Evolutionary conservation across 92 coral and sea anemone genomes (phyloP), one percentile per base, ranked within the genome.

Genomic region (Paragorgia papillata): DNA sequence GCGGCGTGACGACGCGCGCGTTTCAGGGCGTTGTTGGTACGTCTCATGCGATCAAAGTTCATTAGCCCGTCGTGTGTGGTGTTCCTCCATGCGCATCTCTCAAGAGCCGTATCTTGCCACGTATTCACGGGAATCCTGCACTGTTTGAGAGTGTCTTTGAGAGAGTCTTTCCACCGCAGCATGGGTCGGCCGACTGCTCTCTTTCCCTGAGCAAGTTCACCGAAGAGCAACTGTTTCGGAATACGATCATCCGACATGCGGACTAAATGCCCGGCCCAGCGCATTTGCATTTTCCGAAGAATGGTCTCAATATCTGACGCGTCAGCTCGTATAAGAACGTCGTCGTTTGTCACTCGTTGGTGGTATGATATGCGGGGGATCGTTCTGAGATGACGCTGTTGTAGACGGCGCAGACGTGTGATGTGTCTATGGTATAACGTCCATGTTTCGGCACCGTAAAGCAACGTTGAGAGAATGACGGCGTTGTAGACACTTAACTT

Each of bases 201-300:
- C 50, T 44, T 75, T 35, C 82, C 82, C 1, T 53, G 54, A 2
- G 20, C 15, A 14, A 82, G 50, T 32, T 74, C 74, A 24, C 74
- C 29, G 31, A 41, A 56, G 62, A 83, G 30, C 68, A 83, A 51
- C n/a, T 15, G 40, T 25, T 62, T 35, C 18, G 83, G 79, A 13
- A 83, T 40, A 18, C 83, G 69, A 46, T 0, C 28, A 2, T 83
- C 82, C 33, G 56, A 82, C 87, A 76, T 67, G 32, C 87, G 30
- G 19, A 66, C 35, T 2, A 69, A 62, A 69, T 66, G 83, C 5
- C 85, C 62, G 19, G 71, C 24, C 85, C 82, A 83, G 34, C 85
- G 30, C 65, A 81, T 18, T 41, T 81, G 80, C 25, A 64, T 66
- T 27, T 50, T 48, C 28, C 25, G 32, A 43, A 76, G 82, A 43